A percentile compares a stretch with the other conserved stretches of the same genome.
Evolutionary conservation across 2,113 vertebrate species (phyloP).

Genomic region (Nycticryphes semicollaris): DNA sequence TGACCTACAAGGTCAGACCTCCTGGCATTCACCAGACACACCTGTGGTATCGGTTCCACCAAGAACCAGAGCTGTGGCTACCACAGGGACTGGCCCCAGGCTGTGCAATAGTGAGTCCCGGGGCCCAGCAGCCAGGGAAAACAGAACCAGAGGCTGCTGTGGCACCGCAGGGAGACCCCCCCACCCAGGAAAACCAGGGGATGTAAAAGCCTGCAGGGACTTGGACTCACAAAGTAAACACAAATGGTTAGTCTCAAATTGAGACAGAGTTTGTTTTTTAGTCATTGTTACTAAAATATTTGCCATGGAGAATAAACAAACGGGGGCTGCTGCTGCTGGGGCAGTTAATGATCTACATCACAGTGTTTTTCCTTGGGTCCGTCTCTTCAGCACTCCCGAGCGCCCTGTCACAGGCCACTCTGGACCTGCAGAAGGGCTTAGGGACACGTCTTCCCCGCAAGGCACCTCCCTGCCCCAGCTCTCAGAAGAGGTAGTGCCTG

Average conservation of each 20-base stretch:
- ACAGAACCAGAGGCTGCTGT: neutral
- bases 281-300: neutral
- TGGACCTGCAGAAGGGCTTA: neutral
- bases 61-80: neutral
- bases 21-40: neutral
- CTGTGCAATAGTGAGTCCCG: neutral
- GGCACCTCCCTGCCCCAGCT: neutral
- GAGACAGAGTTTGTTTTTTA: neutral
- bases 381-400: neutral
- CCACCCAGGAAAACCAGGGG: neutral
- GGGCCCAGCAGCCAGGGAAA: neutral
- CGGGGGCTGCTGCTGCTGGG: neutral
- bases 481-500: neutral
- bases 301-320: constrained; percentile 11
- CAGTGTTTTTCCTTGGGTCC: neutral
- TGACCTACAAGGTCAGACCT: neutral
- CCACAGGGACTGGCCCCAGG: neutral
- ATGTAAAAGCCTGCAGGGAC: neutral
- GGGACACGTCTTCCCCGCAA: neutral
- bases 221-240: constrained; percentile 14
- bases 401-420: neutral
- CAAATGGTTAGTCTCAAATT: neutral
- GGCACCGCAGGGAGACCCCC: neutral
- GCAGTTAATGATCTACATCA: neutral
- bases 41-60: neutral